Base-by-base conservation (phyloP, 2,113 vertebrate genomes). In the Amphiprion percula region DNA sequence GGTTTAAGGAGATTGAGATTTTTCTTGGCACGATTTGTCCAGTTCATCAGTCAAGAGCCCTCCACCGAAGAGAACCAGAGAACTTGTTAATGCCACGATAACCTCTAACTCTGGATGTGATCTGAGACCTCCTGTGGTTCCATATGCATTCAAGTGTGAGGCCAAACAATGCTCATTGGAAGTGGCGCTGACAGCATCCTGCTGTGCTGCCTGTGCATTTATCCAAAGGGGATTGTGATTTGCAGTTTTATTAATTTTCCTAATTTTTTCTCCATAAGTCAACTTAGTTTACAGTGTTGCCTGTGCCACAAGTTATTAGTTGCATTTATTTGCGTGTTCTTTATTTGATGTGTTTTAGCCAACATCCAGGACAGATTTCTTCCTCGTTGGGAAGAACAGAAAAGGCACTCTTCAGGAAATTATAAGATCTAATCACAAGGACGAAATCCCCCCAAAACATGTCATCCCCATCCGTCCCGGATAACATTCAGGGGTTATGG, bases 51-150 rank as follows among this genome's bases (percentile, higher is more conserved):
- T 68, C 46, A 6, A 61, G 41, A 47, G 19, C 47, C 49, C 44
- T 74, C 55, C 66, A 50, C 23, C 10, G 10, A 65, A 53, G 77
- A 66, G 49, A 55, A 72, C 76, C 49, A 1, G 21, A 23, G 69
- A 80, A 61, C 77, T 55, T 52, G 59, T 84, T 77, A 79, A 80
- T 82, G 88, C 74, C 84, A 41, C 68, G 80, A 87, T 82, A 84
- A 84, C 71, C 73, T 87, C 76, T 46, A 75, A 78, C 68, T 79
- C 69, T 82, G 77, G 73, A 50, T 69, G 68, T 74, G 82, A 85
- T 89, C 72, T 66, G 52, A 85, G 82, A 56, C 71, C 71, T 64
- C 88, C 71, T 12, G 74, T 53, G 37, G 80, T 68, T 60, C 33
- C 64, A 44, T 75, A 44, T 81, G 79, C 82, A 82, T 79, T 88